Percentiles rank a stretch among this genome's conserved stretches.
These are phyloP conservation scores for Pelusios castaneus DNA, from an alignment of 2,113 vertebrate genomes.

Conservation along the genomic window DNA sequence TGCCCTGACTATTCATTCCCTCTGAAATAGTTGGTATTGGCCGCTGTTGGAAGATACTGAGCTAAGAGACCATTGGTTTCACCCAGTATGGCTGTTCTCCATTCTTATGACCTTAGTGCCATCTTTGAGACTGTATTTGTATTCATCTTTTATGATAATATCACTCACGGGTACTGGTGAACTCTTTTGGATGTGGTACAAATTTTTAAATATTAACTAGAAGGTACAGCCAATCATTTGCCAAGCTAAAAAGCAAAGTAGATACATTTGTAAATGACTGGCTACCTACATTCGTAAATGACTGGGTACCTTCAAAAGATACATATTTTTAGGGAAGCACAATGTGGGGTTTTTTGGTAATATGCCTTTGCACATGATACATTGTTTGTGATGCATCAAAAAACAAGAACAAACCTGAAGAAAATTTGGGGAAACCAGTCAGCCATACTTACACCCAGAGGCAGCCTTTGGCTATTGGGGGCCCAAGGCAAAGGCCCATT, in stretches of 20 bases:
- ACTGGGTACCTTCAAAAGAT: not conserved
- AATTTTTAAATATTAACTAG: not conserved
- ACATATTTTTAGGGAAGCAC: not conserved
- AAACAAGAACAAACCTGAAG: not conserved
- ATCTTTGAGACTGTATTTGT: not conserved
- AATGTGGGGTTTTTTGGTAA: not conserved
- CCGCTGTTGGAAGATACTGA: not conserved
- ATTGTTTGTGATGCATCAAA: not conserved
- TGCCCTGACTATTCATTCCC: not conserved
- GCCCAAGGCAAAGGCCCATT: no score
- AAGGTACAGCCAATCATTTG: not conserved
- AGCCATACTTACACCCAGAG: not conserved
- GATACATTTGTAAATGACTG: not conserved
- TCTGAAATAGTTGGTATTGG: not conserved
- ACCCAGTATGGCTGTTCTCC: not conserved
- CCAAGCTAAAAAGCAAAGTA: not conserved
- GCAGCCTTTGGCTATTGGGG: no score
- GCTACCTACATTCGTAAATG: not conserved
- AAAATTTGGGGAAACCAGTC: fast-evolving
- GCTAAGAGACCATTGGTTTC: not conserved
- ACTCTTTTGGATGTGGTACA: not conserved
- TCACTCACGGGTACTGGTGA: not conserved
- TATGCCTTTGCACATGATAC: not conserved
- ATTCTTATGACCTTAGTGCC: not conserved
- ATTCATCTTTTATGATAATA: not conserved